phyloP scores from a whole-genome alignment of 1,140 invertebrate species.

The Maconellicoccus hirsutus region DNA sequence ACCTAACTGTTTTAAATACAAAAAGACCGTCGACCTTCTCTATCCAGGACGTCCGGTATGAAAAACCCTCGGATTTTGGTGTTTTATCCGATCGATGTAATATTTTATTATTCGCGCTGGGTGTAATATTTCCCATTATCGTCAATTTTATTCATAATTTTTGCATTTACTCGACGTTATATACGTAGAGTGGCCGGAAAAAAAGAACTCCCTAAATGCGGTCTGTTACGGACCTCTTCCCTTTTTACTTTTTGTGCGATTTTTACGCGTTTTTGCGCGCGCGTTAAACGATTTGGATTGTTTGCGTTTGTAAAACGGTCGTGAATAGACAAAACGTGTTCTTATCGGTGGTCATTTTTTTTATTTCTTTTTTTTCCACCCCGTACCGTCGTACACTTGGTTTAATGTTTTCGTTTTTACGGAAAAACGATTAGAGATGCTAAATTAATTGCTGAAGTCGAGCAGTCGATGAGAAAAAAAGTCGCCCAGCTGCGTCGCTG shows the following conservation, averaged over 20 bases:
- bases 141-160: conserved; percentile 22
- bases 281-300: conserved; percentile 14
- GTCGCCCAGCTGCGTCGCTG: neutral
- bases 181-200: neutral
- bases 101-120: conserved; percentile 21
- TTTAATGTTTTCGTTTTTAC: no score
- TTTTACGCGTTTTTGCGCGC: conserved; percentile 13
- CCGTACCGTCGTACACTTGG: no score
- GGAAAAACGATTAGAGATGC: no score
- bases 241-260: neutral
- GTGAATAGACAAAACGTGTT: neutral
- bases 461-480: no score
- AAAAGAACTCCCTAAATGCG: conserved; percentile 19
- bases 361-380: no score
- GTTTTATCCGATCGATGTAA: conserved; percentile 10
- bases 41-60: neutral
- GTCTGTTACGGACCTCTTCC: neutral
- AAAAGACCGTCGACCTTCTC: neutral
- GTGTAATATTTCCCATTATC: conserved; percentile 21
- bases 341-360: neutral
- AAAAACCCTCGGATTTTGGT: neutral
- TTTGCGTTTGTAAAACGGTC: neutral
- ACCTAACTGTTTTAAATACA: conserved; percentile 18
- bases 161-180: conserved; percentile 7
- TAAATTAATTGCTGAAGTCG: no score